Percentiles rank a stretch among this genome's conserved stretches.
Evolutionary conservation across 2,113 vertebrate genomes (phyloP).

Genomic region (Ophthalmolycus amberensis): DNA sequence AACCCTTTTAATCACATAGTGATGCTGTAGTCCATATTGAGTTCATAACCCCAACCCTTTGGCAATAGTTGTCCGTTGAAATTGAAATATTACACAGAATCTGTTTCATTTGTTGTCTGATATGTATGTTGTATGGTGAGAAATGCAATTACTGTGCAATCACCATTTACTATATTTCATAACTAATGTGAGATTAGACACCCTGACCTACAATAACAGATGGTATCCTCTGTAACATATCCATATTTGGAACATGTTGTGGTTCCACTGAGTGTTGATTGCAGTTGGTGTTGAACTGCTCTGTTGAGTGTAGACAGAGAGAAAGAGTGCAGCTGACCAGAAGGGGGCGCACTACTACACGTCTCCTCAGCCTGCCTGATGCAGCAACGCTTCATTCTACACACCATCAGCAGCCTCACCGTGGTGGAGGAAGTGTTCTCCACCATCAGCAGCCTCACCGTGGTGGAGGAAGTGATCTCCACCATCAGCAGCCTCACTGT

Average conservation of each 20-base stretch:
- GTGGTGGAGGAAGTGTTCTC: too few species aligned
- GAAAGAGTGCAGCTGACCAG: slow-evolving; percentile 29
- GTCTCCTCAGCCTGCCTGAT: background rate
- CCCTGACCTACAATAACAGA: background rate
- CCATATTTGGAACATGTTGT: background rate
- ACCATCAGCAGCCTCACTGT: background rate
- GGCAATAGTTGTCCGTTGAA: background rate
- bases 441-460: background rate
- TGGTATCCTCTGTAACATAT: background rate
- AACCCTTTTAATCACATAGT: too few species aligned
- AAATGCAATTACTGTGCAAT: background rate
- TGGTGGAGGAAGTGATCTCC: slow-evolving; percentile 1
- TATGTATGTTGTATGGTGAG: background rate
- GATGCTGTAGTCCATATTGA: too few species aligned
- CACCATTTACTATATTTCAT: background rate
- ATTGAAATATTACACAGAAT: background rate
- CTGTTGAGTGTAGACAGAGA: background rate
- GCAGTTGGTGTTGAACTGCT: background rate
- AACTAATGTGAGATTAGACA: background rate
- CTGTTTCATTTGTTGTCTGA: background rate
- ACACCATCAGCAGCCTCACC: background rate
- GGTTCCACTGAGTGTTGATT: background rate
- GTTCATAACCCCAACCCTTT: too few species aligned
- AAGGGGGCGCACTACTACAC: slow-evolving; percentile 64
- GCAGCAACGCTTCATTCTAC: background rate